Evolutionary conservation across 2,888 invertebrate genomes (phyloP).

Genomic region (Parelbella ahira): DNA sequence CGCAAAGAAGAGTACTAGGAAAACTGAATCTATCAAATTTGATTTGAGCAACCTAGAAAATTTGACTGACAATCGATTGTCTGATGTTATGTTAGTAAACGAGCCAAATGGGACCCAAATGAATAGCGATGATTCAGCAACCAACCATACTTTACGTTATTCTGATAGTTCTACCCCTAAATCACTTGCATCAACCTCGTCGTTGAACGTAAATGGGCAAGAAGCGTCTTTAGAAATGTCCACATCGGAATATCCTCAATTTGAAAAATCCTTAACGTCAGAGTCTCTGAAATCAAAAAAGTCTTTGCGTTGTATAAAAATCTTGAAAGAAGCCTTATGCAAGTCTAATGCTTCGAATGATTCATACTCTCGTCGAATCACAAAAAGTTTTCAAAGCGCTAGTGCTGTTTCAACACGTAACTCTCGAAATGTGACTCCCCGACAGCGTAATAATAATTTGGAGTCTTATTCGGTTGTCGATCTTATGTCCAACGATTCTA

Average conservation of each 20-base stretch:
- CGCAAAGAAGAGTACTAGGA: constrained; percentile 42
- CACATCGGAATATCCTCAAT: constrained; percentile 5
- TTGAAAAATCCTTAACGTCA: constrained; percentile 28
- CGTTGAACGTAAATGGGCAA: too few species aligned
- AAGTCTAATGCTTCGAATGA: constrained; percentile 11
- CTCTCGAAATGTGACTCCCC: constrained; percentile 42
- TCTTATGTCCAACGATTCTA: constrained; percentile 51
- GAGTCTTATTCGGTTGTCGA: constrained; percentile 67
- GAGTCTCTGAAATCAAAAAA: constrained; percentile 37
- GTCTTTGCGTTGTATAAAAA: constrained; percentile 41
- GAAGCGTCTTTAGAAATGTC: constrained; percentile 38
- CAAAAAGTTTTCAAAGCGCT: constrained; percentile 28
- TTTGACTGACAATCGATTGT: constrained; percentile 15
- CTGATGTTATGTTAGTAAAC: constrained; percentile 35
- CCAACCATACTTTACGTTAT: constrained; percentile 45
- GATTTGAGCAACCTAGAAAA: constrained; percentile 61
- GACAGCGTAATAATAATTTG: constrained; percentile 33
- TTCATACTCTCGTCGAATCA: constrained; percentile 30
- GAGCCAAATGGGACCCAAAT: constrained; percentile 27
- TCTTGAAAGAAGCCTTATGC: constrained; percentile 42
- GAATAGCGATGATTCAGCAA: constrained; percentile 30
- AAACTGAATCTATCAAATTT: constrained; percentile 65
- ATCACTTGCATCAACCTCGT: constrained; percentile 50
- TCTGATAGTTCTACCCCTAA: constrained; percentile 39
- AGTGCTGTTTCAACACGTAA: constrained; percentile 35